Evolutionary conservation across 2,888 invertebrate species (phyloP), one percentile per base, ranked within the genome.

Genomic region (Phyllotreta striolata): DNA sequence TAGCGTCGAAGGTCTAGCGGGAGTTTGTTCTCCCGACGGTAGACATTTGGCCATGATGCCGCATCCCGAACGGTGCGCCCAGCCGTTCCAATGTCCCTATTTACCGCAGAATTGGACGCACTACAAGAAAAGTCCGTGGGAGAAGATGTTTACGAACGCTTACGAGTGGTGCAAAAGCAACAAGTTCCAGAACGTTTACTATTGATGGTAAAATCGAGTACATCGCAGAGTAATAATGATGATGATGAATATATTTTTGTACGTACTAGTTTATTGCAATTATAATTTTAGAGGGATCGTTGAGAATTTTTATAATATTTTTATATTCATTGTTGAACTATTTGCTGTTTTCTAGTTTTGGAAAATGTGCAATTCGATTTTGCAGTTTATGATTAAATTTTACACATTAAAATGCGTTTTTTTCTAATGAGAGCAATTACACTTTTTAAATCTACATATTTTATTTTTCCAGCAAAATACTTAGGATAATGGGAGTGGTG

Each of bases 21-120:
- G 92, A 9, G 82, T 98, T 60, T 92, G 95, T 73, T 98, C 98
- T 0, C 76, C 80, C 0, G 91, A 98, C 83, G 98, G 98, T 0
- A 88, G 98, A 3, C 98, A 98, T 82, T 85, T 98, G 72, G 98
- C 97, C 0, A 88, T 98, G 87, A 99, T 99, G 98, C 98, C 98
- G 1, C 98, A 99, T 84, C 98, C 98, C 0, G 98, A 99, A 83
- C 87, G 98, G 66, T 95, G 94, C 77, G 75, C 71, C 6, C 85
- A 92, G 72, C 88, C 90, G 72, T 96, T 95, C 91, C 97, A 98
- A 81, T 95, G 96, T 89, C 91, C 96, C 0, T 89, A 89, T 77
- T 81, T 83, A 70, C 88, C 88, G 6, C 78, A 81, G 6, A 79
- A 81, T 59, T 86, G 87, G 79, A 73, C 76, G 2, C 77, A 79